These are phyloP conservation scores for Sakesphorus luctuosus DNA, from an alignment of 2,113 vertebrate genomes.

Conservation along the genomic window DNA sequence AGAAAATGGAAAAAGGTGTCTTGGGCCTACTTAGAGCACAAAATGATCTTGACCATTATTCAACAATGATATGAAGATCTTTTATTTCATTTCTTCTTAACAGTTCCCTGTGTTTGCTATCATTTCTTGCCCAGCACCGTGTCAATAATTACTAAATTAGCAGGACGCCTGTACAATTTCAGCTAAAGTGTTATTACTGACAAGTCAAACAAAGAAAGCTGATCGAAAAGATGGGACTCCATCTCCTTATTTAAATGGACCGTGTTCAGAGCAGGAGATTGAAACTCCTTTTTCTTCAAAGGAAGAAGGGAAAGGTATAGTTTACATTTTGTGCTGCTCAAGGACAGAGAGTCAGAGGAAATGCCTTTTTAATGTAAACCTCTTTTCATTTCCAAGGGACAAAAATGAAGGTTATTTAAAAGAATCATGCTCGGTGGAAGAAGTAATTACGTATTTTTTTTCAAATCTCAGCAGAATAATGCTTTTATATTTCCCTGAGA, in stretches of 20 bases:
- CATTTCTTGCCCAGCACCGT: constrained; percentile 84
- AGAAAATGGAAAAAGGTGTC: constrained; percentile 82
- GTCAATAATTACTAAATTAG: constrained; percentile 97
- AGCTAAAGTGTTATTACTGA: constrained; percentile 87
- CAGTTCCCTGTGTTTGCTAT: constrained; percentile 88
- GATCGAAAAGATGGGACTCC: constrained; percentile 84
- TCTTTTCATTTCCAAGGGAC: constrained; percentile 80
- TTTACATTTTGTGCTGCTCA: constrained; percentile 80
- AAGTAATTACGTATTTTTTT: constrained; percentile 81
- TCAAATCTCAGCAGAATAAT: constrained; percentile 74
- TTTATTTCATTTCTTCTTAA: constrained; percentile 83
- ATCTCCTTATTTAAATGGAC: constrained; percentile 92
- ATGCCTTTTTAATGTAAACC: constrained; percentile 80
- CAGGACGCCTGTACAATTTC: constrained; percentile 87
- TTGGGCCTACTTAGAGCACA: constrained; percentile 77
- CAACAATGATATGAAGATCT: constrained; percentile 81
- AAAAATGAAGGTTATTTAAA: constrained; percentile 82
- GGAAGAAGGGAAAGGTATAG: constrained; percentile 75
- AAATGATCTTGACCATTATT: constrained; percentile 81
- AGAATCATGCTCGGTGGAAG: constrained; percentile 77
- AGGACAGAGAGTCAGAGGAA: constrained; percentile 79
- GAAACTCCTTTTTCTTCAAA: constrained; percentile 78
- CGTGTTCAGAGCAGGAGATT: constrained; percentile 76
- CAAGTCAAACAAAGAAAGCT: constrained; percentile 89
- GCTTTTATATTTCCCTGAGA: constrained; percentile 74